phyloP scores from a whole-genome alignment of 2,113 vertebrate genomes.

The Ciconia maguari region DNA sequence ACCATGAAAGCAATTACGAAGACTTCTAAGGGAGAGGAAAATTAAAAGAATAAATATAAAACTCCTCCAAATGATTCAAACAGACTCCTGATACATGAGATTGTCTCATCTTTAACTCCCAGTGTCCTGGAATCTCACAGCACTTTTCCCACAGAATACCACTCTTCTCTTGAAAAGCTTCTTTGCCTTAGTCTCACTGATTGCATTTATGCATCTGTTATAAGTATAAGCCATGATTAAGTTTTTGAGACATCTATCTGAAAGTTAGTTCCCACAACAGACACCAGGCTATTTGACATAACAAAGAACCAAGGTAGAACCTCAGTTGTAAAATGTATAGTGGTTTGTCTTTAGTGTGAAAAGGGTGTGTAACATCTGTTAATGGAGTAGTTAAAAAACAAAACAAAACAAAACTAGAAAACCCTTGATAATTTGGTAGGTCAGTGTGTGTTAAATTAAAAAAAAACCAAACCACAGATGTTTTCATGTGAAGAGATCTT shows the following conservation, averaged over 20 bases:
- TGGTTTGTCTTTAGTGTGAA: neutral
- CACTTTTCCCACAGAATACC: neutral
- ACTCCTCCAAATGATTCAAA: neutral
- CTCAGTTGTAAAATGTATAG: neutral
- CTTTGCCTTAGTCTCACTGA: neutral
- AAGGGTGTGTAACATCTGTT: neutral
- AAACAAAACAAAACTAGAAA: neutral
- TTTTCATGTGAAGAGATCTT: neutral
- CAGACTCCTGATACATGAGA: neutral
- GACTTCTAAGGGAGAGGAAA: constrained; percentile 10
- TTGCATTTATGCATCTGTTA: neutral
- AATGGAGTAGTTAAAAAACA: neutral
- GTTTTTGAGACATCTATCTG: neutral
- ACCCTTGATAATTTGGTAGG: neutral
- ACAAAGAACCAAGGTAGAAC: neutral
- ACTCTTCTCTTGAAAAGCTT: neutral
- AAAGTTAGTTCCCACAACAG: neutral
- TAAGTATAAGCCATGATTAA: neutral
- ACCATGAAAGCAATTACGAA: constrained; percentile 16
- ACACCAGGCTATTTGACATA: neutral
- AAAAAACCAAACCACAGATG: accelerated
- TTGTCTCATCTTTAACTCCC: neutral
- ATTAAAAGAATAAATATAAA: constrained; percentile 55
- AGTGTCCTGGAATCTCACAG: neutral
- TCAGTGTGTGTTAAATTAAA: neutral